These are phyloP conservation scores for Eupithecia tripunctaria DNA, from an alignment of 2,888 invertebrate genomes.

Conservation along the genomic window DNA sequence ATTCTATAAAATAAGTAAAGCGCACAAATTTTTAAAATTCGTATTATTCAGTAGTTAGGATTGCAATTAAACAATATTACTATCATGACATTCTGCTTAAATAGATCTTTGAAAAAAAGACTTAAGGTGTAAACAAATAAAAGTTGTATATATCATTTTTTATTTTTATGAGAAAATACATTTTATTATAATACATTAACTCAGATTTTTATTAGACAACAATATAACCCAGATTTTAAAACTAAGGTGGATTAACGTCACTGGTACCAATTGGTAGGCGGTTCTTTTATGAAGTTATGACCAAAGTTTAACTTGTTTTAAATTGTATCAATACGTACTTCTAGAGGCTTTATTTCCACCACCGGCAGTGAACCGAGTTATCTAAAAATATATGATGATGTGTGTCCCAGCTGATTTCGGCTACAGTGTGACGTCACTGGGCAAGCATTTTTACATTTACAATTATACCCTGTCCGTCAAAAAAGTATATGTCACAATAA, in stretches of 20 bases:
- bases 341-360: neutral
- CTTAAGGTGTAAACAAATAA: conserved; percentile 48
- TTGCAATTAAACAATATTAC: conserved; percentile 25
- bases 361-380: neutral
- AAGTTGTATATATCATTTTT: conserved; percentile 74
- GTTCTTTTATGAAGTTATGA: too few relatives aligned
- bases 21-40: conserved; percentile 8
- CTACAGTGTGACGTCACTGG: too few relatives aligned
- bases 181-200: conserved; percentile 56
- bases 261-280: neutral
- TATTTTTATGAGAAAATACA: conserved; percentile 67
- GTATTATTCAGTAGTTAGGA: conserved; percentile 20
- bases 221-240: too few relatives aligned
- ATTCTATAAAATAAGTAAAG: neutral
- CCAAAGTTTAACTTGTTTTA: neutral
- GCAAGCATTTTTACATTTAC: too few relatives aligned
- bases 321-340: neutral
- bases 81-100: conserved; percentile 43
- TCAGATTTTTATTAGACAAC: conserved; percentile 30
- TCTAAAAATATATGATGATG: neutral
- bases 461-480: too few relatives aligned
- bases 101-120: conserved; percentile 36
- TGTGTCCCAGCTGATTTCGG: too few relatives aligned
- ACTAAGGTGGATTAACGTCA: neutral
- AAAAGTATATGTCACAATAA: too few relatives aligned